phyloP scores from a whole-genome alignment of 2,797 vertebrate genomes.

The Neostethus bicornis region DNA sequence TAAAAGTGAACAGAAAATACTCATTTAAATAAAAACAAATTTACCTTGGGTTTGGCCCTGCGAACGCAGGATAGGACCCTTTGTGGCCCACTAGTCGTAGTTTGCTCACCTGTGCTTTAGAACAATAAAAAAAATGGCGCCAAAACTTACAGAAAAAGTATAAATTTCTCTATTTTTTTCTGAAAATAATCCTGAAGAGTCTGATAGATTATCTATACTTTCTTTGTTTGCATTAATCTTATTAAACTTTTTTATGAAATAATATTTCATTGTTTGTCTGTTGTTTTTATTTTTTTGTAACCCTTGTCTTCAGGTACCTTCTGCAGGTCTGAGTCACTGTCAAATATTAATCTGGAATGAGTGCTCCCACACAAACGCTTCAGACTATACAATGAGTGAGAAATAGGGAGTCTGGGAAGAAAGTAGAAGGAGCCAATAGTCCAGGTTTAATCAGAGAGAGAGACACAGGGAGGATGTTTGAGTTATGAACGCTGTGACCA shows the following conservation, averaged over 20 bases:
- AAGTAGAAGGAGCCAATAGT: slow-evolving; percentile 47
- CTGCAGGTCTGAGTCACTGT: slow-evolving; percentile 63
- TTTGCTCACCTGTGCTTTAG: too few species aligned
- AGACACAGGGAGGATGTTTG: slow-evolving; percentile 75
- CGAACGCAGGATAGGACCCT: too few species aligned
- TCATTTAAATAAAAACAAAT: too few species aligned
- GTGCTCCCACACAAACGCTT: slow-evolving; percentile 71
- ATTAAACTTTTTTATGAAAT: not conserved
- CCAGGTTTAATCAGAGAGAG: slow-evolving; percentile 71
- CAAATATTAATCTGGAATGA: slow-evolving; percentile 81
- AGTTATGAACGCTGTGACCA: slow-evolving; percentile 78
- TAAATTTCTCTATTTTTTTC: not conserved
- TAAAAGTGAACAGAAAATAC: too few species aligned
- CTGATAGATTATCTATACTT: slow-evolving; percentile 26
- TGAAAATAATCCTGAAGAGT: not conserved
- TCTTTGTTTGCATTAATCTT: slow-evolving; percentile 17
- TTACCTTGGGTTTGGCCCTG: too few species aligned
- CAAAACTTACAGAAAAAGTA: too few species aligned
- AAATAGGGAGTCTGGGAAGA: slow-evolving; percentile 73
- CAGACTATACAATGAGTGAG: slow-evolving; percentile 61
- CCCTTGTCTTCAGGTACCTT: slow-evolving; percentile 30
- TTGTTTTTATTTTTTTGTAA: slow-evolving; percentile 37
- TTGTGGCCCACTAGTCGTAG: too few species aligned
- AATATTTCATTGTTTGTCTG: not conserved
- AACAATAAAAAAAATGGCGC: not conserved